phyloP scores from a whole-genome alignment of 2,797 vertebrate genomes.

The Scolopax rusticola region DNA sequence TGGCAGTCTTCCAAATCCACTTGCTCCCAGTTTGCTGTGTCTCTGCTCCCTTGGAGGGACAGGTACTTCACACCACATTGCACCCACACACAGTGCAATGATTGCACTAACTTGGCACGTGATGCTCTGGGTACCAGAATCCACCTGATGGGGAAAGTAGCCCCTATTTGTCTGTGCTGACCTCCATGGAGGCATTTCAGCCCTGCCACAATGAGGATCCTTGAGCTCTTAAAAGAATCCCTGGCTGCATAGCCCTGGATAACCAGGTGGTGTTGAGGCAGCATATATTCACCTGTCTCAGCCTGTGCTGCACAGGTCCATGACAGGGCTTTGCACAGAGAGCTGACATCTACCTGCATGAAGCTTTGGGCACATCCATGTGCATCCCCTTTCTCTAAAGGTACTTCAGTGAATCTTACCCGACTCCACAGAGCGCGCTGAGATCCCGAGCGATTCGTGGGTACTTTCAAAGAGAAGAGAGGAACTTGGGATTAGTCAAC shows the following conservation, averaged over 20 bases:
- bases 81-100: not conserved
- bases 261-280: not conserved
- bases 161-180: not conserved
- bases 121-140: not conserved
- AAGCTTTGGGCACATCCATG: rapidly evolving
- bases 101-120: not conserved
- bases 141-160: not conserved
- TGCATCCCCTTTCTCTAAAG: not conserved
- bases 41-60: not conserved
- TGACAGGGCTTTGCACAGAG: not conserved
- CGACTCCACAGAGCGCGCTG: not conserved
- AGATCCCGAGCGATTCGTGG: slow-evolving; percentile 11
- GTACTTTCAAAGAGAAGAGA: not conserved
- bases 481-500: not conserved
- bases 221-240: not conserved
- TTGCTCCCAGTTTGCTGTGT: not conserved
- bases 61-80: not conserved
- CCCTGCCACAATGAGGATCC: not conserved
- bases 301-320: not conserved
- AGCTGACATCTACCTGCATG: not conserved
- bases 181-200: not conserved
- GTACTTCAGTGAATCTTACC: not conserved
- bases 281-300: not conserved
- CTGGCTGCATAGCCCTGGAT: not conserved
- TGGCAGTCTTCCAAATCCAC: not conserved